Evolutionary conservation across 2,888 invertebrate species (phyloP), one percentile per base, ranked within the genome.

Genomic region (Lampropteryx suffumata): DNA sequence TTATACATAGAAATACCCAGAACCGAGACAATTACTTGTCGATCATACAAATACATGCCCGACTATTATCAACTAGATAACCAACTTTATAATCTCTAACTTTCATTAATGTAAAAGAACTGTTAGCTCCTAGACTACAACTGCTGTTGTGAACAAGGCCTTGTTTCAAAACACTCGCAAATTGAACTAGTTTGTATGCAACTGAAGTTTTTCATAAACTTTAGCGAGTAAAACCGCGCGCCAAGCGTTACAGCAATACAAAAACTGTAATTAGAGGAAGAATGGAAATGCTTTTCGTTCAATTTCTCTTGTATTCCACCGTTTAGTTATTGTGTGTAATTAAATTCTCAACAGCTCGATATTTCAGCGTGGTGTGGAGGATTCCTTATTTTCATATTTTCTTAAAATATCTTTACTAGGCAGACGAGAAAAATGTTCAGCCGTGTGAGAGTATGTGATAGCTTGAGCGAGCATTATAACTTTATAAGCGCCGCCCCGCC

Each of bases 141-240:
- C 61, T 35, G 34, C 58, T 35, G 43, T 43, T 39, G 47, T 48
- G 41, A 48, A 48, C 44, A 47, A 50, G 45, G 45, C 57, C 59
- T 67, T 69, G 71, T 76, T 74, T 65, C 70, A 67, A 67, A 73
- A 70, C 70, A 70, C 65, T 67, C 66, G 69, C 70, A 76, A 79
- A 78, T 75, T 71, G 68, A 79, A 76, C 77, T 77, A 74, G 72
- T 82, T 80, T 75, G 80, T 76, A 80, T 79, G 80, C 77, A 72
- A 71, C 69, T 69, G 71, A 77, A 78, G 80, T 78, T 81, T 82
- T 81, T 82, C 78, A 82, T 79, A 80, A 82, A 81, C 73, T 72
- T 73, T 71, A 67, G 58, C 64, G 63, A 51, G 67, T 64, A 73
- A 65, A 73, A 71, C 75, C 73, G 67, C 69, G 73, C 69, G 73